Conservation (phyloP, 2,113 vertebrate species). For the Salminus brasiliensis region DNA sequence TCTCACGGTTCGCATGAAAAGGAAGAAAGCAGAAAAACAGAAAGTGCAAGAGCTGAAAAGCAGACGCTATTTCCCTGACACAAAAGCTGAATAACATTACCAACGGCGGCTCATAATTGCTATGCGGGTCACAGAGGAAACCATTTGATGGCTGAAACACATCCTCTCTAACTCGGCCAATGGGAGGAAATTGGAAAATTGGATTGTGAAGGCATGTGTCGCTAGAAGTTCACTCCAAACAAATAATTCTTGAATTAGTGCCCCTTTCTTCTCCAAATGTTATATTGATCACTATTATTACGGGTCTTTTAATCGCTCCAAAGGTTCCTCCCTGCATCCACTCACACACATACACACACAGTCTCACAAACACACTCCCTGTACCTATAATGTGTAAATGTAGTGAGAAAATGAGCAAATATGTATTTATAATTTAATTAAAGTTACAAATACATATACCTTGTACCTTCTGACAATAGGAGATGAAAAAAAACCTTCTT, state of each 20-base stretch:
- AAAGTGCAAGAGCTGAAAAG: slow-evolving; percentile 2
- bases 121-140: slow-evolving; percentile 38
- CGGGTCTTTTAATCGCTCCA: neutral
- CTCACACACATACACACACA: neutral
- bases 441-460: too few relatives aligned
- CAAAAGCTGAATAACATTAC: slow-evolving; percentile 20
- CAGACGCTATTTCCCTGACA: slow-evolving; percentile 24
- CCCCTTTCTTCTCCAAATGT: neutral
- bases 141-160: slow-evolving; percentile 37
- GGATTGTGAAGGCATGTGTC: neutral
- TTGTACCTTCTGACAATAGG: too few relatives aligned
- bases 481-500: too few relatives aligned
- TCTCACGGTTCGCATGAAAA: neutral
- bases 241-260: slow-evolving; percentile 12
- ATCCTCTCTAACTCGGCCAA: slow-evolving; percentile 39
- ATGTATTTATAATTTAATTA: too few relatives aligned
- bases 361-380: too few relatives aligned
- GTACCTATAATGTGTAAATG: too few relatives aligned
- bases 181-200: slow-evolving; percentile 23
- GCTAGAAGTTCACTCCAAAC: slow-evolving; percentile 1
- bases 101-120: slow-evolving; percentile 35
- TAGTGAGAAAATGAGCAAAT: too few relatives aligned
- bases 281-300: slow-evolving; percentile 20
- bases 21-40: neutral
- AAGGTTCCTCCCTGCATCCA: too few relatives aligned